Percentiles rank a stretch among this genome's conserved stretches.
phyloP scores from a whole-genome alignment of 2,113 vertebrate species.

The Pavo muticus region DNA sequence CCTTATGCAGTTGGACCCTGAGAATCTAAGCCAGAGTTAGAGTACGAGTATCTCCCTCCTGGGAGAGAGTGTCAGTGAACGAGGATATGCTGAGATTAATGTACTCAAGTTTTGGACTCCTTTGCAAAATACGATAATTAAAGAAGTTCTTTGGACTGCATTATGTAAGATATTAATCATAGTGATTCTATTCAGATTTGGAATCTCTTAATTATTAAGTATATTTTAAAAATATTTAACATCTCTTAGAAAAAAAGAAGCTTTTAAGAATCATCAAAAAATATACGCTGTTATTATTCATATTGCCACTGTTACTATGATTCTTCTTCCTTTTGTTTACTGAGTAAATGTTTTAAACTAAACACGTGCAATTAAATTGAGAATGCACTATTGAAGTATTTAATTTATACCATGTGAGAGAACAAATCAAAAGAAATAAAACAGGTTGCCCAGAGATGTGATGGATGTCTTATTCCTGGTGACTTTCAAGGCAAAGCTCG shows the following conservation, averaged over 20 bases:
- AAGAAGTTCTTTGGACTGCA: not conserved
- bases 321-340: accelerated
- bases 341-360: not conserved
- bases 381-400: not conserved
- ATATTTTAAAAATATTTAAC: not conserved
- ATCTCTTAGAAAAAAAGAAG: not conserved
- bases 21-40: not conserved
- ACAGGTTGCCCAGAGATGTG: no score
- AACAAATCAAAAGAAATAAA: not conserved
- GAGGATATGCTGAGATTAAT: not conserved
- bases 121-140: not conserved
- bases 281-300: not conserved
- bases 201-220: not conserved
- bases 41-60: accelerated
- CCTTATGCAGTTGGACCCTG: not conserved
- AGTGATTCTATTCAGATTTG: not conserved
- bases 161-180: not conserved
- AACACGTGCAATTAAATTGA: not conserved
- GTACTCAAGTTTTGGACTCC: not conserved
- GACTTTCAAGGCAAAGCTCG: no score
- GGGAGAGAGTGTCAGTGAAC: accelerated
- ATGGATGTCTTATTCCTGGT: no score
- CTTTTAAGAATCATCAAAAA: not conserved
- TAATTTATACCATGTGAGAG: not conserved
- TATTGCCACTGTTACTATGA: not conserved